Evolutionary conservation across 2,113 vertebrate genomes (phyloP).

Genomic region (Anarhynchus alexandrinus): DNA sequence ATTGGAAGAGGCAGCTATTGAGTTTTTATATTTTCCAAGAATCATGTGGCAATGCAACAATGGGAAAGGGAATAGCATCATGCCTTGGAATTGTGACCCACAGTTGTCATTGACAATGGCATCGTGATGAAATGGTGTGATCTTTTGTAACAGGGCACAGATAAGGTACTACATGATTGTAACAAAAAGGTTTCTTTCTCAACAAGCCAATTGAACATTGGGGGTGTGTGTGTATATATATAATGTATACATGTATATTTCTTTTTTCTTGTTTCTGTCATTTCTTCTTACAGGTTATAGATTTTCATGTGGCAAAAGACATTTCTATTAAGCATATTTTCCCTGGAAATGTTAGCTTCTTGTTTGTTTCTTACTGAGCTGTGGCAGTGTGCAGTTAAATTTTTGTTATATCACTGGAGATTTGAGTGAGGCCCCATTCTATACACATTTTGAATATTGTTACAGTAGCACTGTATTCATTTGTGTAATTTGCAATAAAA

Average conservation of each 20-base stretch:
- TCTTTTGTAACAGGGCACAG: not conserved
- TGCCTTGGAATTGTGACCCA: not conserved
- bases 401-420: not conserved
- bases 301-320: not conserved
- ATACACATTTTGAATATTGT: not conserved
- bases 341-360: not conserved
- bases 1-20: not conserved
- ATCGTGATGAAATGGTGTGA: not conserved
- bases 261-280: not conserved
- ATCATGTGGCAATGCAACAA: not conserved
- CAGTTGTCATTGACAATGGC: not conserved
- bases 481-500: not conserved
- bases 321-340: not conserved
- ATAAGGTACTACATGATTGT: not conserved
- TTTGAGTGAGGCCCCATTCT: not conserved
- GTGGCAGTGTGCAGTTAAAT: not conserved
- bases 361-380: not conserved
- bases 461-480: not conserved
- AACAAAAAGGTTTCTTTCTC: not conserved
- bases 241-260: not conserved
- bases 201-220: not conserved
- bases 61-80: not conserved
- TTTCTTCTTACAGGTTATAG: not conserved
- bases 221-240: fast-evolving
- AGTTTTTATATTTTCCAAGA: not conserved